Percentiles rank a stretch among this genome's conserved stretches.
Evolutionary conservation across 37 sponge, comb jelly and placozoan genomes (phyloP).

Genomic region (Ephydatia muelleri): DNA sequence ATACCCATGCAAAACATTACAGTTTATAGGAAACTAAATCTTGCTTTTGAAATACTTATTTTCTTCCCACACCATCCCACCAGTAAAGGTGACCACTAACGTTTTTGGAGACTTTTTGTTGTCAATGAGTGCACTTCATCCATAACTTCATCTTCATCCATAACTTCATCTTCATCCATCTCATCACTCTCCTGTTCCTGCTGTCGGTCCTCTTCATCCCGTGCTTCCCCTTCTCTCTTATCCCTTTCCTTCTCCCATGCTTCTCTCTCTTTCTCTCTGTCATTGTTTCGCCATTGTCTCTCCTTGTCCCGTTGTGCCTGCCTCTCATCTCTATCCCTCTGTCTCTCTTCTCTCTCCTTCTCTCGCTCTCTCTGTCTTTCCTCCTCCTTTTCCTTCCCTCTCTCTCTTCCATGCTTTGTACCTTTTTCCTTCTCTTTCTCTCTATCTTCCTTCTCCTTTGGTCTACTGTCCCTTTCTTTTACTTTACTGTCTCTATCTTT

Average conservation of each 20-base stretch:
- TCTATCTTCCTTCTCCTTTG: background rate
- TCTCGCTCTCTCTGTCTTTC: background rate
- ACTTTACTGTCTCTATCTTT: background rate
- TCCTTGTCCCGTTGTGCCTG: background rate
- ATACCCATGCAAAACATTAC: too few relatives aligned
- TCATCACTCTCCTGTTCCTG: background rate
- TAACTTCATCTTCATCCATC: background rate
- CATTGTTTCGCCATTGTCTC: background rate
- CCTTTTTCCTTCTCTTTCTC: background rate
- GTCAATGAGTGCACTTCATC: background rate
- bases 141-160: too few relatives aligned
- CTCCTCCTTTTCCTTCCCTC: background rate
- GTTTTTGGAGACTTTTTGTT: background rate
- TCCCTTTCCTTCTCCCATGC: conserved; percentile 9
- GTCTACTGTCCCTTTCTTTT: background rate
- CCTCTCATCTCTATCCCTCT: background rate
- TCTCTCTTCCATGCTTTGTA: background rate
- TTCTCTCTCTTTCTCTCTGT: conserved; percentile 5
- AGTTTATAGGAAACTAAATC: too few relatives aligned
- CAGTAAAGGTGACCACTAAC: background rate
- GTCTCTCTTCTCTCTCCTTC: background rate
- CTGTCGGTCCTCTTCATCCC: background rate
- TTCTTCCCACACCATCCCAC: background rate
- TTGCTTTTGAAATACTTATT: background rate
- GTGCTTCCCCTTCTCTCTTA: background rate